Base-by-base conservation (phyloP, 1,140 invertebrate genomes). In the Trichogramma pretiosum region DNA sequence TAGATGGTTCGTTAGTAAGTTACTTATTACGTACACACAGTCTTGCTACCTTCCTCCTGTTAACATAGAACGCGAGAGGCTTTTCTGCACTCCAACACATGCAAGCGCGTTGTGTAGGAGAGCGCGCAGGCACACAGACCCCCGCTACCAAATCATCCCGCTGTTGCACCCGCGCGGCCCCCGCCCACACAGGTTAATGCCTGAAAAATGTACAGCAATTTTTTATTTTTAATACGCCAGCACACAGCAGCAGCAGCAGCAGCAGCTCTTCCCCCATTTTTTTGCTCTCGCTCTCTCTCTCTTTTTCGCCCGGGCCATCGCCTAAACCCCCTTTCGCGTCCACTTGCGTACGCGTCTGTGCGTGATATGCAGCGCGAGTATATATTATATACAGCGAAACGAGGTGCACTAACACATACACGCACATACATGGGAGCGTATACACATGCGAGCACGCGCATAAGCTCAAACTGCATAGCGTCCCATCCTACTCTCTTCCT, bases 161-260 rank as follows among this genome's bases (percentile, higher is more conserved):
- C 33, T 39, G 46, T 24, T 48, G 46, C 46, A 48, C 50, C 55
- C 57, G 58, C 56, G n/a, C n/a, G n/a, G n/a, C n/a, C n/a, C 56
- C 59, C 59, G 54, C 61, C 62, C 61, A 60, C n/a, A n/a, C 67
- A 65, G 64, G 68, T 65, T 70, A 72, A 70, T 70, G 66, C 68
- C 65, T 72, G 69, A 72, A 72, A 72, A 72, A 72, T 72, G 69
- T 72, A 70, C 66, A 61, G 68, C 68, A 68, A 72, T 70, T 72
- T 72, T 72, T 72, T 72, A 72, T 70, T 70, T 70, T 72, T 72
- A 72, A 72, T 72, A 68, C 68, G 64, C 61, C 59, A 58, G 56
- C 57, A 55, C 57, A 55, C 58, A n/a, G n/a, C n/a, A n/a, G n/a
- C n/a, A n/a, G n/a, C n/a, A n/a, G n/a, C n/a, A n/a, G n/a, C n/a